Conservation (phyloP, 2,888 invertebrate species). For the Prosopocoilus inquinatus region DNA sequence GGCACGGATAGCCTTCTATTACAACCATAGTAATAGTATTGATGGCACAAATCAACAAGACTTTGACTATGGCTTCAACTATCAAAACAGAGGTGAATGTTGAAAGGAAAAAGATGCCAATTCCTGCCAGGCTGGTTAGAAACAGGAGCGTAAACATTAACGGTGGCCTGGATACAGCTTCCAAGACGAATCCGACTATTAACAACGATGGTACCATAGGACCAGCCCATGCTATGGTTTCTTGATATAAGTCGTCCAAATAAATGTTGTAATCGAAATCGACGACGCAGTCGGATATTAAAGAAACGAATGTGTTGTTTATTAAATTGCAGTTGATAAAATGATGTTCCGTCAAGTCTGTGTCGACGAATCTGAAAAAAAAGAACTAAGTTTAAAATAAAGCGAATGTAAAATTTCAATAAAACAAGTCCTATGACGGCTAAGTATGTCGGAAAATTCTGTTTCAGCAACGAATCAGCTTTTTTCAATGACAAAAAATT, state of each 20-base stretch:
- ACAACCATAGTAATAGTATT: conserved; percentile 54
- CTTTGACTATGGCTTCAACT: conserved; percentile 49
- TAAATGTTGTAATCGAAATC: conserved; percentile 60
- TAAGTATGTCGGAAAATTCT: too few species aligned
- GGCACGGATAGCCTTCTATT: conserved; percentile 58
- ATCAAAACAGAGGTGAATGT: conserved; percentile 44
- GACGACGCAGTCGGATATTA: conserved; percentile 47
- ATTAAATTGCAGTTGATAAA: conserved; percentile 60
- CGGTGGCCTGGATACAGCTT: conserved; percentile 39
- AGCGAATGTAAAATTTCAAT: not conserved
- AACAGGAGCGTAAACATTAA: conserved; percentile 44
- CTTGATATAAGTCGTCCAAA: conserved; percentile 52
- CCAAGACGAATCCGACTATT: conserved; percentile 45
- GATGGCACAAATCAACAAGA: conserved; percentile 53
- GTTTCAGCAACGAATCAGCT: too few species aligned
- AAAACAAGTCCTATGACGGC: not conserved
- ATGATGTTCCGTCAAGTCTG: conserved; percentile 60
- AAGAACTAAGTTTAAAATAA: not conserved
- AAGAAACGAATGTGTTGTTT: conserved; percentile 55
- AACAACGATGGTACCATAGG: conserved; percentile 53
- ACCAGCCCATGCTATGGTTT: conserved; percentile 45
- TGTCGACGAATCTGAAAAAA: conserved; percentile 63
- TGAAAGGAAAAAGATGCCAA: conserved; percentile 55
- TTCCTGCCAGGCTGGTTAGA: conserved; percentile 52
- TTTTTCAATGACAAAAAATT: too few species aligned